Evolutionary conservation across 2,888 invertebrate genomes (phyloP).

Genomic region (Ectobius pallidus): DNA sequence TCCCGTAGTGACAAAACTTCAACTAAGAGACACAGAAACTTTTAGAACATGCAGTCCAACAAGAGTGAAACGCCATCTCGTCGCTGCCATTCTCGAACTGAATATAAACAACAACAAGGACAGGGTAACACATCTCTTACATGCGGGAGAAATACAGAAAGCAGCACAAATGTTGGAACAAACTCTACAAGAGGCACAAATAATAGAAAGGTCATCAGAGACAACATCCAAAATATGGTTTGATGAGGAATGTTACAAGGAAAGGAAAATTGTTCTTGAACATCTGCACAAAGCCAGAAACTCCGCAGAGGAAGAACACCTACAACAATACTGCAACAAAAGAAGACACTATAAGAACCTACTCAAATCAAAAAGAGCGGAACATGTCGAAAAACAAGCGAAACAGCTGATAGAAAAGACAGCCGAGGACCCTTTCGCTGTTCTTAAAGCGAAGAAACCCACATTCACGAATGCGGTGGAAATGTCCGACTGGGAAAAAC

Average conservation of each 20-base stretch:
- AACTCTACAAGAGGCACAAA: neutral
- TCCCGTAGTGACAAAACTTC: neutral
- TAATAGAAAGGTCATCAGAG: neutral
- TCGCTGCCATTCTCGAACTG: neutral
- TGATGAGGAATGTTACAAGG: neutral
- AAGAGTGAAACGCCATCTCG: neutral
- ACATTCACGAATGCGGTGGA: too few species aligned
- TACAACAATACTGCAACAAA: too few species aligned
- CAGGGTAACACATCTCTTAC: neutral
- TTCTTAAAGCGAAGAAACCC: too few species aligned
- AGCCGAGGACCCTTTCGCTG: too few species aligned
- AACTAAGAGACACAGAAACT: neutral
- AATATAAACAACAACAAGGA: neutral
- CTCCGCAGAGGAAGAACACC: neutral
- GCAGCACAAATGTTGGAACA: neutral
- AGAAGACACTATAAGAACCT: too few species aligned
- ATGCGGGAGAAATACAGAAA: neutral
- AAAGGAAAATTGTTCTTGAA: neutral
- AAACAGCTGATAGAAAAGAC: too few species aligned
- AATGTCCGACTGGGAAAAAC: too few species aligned
- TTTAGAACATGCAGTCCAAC: neutral
- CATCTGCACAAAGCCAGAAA: neutral
- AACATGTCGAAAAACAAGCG: too few species aligned
- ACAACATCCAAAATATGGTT: neutral
- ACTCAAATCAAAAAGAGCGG: too few species aligned